Evolutionary conservation across 2,888 invertebrate species (phyloP), one percentile per base, ranked within the genome.

Genomic region (Thecocarcelia acutangulata): DNA sequence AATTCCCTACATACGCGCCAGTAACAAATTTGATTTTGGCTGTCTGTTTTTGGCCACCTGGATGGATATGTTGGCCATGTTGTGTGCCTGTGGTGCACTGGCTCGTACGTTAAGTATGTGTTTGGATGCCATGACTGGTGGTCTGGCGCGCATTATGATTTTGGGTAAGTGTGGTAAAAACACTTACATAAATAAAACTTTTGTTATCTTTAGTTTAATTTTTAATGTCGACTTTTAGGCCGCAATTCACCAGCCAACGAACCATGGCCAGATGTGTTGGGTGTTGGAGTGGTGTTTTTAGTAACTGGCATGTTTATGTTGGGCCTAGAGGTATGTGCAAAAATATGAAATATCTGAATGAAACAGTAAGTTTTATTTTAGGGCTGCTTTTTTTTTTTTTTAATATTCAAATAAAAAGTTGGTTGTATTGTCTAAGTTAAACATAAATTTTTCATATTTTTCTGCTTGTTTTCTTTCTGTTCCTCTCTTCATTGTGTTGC

Each of bases 191-290:
- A 66, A 42, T 44, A 33, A 11, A 37, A 48, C 9, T 42, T 4
- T 19, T 61, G 79, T 42, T 61, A 24, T 54, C 15, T 48, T n/a
- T 33, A 58, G 63, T 46, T 66, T 44, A 74, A 69, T 74, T 58
- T 80, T 64, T 70, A 68, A 83, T 87, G 84, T 75, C 78, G 84
- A 83, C 82, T 85, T 86, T 85, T 79, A 91, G 91, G 91, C 81
- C 89, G 91, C 81, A 91, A 91, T 82, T 89, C 91, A 80, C 87
- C 91, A 44, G 86, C 87, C 50, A 91, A 90, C 74, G 93, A 93
- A 85, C 92, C 93, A 5, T 92, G 93, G 92, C 93, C 93, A 33
- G 93, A 93, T 89, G 92, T 93, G 12, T 86, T 93, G 28, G 93
- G 93, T 1, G 92, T 93, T 17, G 92, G 91, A 3, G 92, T 93